Evolutionary conservation across 2,888 invertebrate genomes (phyloP).

Genomic region (Tolmerus cingulatus): DNA sequence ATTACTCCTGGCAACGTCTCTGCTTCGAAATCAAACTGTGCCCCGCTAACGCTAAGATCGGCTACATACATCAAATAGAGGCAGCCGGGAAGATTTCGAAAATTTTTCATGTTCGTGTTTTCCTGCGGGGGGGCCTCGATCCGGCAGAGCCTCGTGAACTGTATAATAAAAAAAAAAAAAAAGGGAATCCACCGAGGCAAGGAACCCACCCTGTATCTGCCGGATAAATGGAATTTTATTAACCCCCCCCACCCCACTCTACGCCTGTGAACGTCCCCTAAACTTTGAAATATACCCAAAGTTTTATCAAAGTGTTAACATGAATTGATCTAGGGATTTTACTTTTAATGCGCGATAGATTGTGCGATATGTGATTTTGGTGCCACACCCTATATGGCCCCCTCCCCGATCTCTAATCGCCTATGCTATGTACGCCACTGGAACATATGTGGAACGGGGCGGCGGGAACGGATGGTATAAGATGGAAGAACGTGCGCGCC

Average conservation of each 20-base stretch:
- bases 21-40: constrained; percentile 11
- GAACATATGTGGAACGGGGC: neutral
- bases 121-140: neutral
- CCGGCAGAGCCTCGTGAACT: neutral
- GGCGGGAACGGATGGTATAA: neutral
- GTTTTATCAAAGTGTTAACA: constrained; percentile 45
- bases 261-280: neutral
- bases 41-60: constrained; percentile 10
- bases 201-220: neutral
- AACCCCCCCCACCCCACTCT: neutral
- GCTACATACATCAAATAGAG: constrained; percentile 17
- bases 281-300: constrained; percentile 43
- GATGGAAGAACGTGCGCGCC: neutral
- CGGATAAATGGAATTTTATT: constrained; percentile 37
- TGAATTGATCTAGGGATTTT: constrained; percentile 46
- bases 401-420: neutral
- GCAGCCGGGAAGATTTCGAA: constrained; percentile 1
- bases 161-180: neutral
- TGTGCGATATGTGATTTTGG: constrained; percentile 1
- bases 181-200: neutral
- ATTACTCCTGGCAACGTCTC: neutral
- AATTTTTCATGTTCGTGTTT: constrained; percentile 25
- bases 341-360: constrained; percentile 46
- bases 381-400: neutral
- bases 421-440: neutral